phyloP scores from a whole-genome alignment of 2,888 invertebrate species.

The Rotaria macrura region DNA sequence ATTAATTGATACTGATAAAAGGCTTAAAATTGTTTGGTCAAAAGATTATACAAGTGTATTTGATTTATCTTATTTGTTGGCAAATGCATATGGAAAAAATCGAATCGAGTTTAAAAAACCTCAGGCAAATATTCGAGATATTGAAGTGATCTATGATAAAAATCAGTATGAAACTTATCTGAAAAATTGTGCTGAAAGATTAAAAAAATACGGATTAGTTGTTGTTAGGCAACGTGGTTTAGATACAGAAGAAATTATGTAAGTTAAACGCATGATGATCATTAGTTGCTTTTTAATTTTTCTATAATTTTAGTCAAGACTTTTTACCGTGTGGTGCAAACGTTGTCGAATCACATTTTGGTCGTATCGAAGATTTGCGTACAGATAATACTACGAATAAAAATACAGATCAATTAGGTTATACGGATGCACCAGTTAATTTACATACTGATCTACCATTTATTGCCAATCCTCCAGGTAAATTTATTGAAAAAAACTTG shows the following conservation, averaged over 20 bases:
- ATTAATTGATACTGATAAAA: not conserved
- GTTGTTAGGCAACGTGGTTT: not conserved
- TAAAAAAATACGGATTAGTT: conserved; percentile 1
- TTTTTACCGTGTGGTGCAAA: not conserved
- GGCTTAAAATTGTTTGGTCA: not conserved
- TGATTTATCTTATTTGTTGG: not conserved
- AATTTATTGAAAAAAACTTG: too few relatives aligned
- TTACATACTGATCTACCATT: conserved; percentile 17
- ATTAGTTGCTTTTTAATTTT: not conserved
- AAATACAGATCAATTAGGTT: conserved; percentile 15
- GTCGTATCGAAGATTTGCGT: conserved; percentile 21
- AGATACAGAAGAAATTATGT: not conserved
- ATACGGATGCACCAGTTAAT: not conserved
- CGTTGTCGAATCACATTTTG: conserved; percentile 1
- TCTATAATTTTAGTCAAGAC: not conserved
- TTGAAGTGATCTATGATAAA: not conserved
- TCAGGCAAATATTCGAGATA: not conserved
- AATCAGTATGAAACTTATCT: not conserved
- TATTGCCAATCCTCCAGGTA: conserved; percentile 12
- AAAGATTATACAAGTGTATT: not conserved
- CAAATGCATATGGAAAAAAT: not conserved
- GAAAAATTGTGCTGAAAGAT: not conserved
- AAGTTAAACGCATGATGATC: not conserved
- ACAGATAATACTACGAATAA: not conserved
- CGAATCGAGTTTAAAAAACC: not conserved